These are phyloP conservation scores for Eilema griseolum DNA, from an alignment of 2,888 invertebrate genomes.

Conservation along the genomic window DNA sequence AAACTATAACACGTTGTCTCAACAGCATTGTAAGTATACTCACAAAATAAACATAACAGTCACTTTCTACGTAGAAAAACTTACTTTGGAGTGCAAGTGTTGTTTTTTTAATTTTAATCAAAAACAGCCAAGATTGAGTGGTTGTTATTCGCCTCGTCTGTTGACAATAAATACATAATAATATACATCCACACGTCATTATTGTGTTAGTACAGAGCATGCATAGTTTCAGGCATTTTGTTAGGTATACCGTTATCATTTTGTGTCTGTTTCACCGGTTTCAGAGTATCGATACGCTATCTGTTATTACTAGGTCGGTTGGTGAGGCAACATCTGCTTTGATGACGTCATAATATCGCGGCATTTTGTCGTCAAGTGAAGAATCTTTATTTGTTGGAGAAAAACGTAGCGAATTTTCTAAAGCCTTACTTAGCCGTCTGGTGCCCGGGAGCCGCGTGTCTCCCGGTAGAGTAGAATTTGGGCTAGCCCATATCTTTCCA, in stretches of 20 bases:
- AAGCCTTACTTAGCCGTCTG: no score
- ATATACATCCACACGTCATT: slow-evolving; percentile 56
- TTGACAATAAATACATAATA: slow-evolving; percentile 69
- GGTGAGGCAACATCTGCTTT: neutral
- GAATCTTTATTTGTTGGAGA: neutral
- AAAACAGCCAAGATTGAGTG: slow-evolving; percentile 65
- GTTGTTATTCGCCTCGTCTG: slow-evolving; percentile 65
- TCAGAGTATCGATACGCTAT: neutral
- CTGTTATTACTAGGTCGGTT: neutral
- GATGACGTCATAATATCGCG: neutral
- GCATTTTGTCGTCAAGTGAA: neutral
- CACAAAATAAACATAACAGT: slow-evolving; percentile 12
- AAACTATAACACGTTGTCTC: neutral
- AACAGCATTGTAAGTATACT: neutral
- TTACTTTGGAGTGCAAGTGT: slow-evolving; percentile 71
- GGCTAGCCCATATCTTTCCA: no score
- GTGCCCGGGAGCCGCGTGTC: no score
- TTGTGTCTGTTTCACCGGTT: slow-evolving; percentile 11
- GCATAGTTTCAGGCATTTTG: neutral
- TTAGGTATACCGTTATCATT: neutral
- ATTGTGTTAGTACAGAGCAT: slow-evolving; percentile 40
- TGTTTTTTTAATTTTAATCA: slow-evolving; percentile 62
- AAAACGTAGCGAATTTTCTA: neutral
- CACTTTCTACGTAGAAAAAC: slow-evolving; percentile 48
- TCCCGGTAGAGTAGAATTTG: no score